Conservation (phyloP, 2,113 vertebrate genomes). For the Phalacrocorax carbo region DNA sequence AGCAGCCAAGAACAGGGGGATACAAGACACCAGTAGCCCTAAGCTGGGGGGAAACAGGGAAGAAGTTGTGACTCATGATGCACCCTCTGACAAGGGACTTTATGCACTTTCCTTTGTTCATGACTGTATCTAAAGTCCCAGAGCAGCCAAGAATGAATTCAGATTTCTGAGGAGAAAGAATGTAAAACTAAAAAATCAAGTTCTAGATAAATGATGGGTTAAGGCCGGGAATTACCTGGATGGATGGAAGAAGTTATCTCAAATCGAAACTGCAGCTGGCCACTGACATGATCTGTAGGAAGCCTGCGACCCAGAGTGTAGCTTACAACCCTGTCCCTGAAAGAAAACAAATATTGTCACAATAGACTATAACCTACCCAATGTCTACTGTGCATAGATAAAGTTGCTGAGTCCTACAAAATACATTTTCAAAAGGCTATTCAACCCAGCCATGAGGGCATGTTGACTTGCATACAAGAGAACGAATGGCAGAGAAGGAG, state of each 20-base stretch:
- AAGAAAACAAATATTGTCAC: constrained; percentile 62
- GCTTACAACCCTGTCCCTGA: constrained; percentile 93
- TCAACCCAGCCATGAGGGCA: constrained; percentile 45
- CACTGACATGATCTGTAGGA: constrained; percentile 96
- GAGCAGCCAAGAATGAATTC: background rate
- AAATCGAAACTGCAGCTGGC: constrained; percentile 96
- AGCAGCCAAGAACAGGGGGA: background rate
- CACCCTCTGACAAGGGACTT: background rate
- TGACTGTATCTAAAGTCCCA: background rate
- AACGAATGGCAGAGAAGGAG: constrained; percentile 45
- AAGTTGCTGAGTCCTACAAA: constrained; percentile 21
- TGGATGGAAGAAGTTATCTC: constrained; percentile 95
- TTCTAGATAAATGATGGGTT: background rate
- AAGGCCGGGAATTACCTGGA: constrained; percentile 80
- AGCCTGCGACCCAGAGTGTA: constrained; percentile 92
- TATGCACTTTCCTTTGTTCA: background rate
- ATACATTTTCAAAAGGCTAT: constrained; percentile 1
- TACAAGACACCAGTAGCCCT: background rate
- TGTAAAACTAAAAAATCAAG: background rate
- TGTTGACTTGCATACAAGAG: constrained; percentile 5
- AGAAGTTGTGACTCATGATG: background rate
- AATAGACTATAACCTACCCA: background rate
- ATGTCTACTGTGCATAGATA: background rate
- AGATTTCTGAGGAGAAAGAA: constrained; percentile 16
- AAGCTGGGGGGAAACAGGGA: background rate